Conservation (phyloP, 2,888 invertebrate species). For the Acrobasis suavella region DNA sequence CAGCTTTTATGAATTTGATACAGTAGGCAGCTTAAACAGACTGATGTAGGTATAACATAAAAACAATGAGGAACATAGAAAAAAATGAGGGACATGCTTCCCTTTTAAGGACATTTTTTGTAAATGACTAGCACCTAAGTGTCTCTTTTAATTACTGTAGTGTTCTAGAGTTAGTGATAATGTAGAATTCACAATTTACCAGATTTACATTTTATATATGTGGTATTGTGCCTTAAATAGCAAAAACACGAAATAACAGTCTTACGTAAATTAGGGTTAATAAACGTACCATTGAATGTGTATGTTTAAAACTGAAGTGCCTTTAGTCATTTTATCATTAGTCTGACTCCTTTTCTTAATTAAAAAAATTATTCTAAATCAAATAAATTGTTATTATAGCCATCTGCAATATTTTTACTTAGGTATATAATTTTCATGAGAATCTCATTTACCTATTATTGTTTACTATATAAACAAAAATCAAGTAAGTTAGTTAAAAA, state of each 20-base stretch:
- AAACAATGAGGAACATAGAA: not conserved
- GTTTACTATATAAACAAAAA: not conserved
- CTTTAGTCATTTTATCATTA: not conserved
- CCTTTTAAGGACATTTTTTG: not conserved
- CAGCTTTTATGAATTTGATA: slow-evolving; percentile 42
- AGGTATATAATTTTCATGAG: not conserved
- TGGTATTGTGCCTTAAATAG: slow-evolving; percentile 23
- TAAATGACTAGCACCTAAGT: not conserved
- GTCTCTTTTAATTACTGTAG: not conserved
- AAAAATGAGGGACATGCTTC: not conserved
- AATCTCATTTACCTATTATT: not conserved
- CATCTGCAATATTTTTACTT: not conserved
- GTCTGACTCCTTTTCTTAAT: not conserved
- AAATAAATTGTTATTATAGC: not conserved
- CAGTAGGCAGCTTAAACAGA: slow-evolving; percentile 31
- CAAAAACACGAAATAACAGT: too few species aligned
- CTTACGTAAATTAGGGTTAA: not conserved
- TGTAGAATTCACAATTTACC: slow-evolving; percentile 5
- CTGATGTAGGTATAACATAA: slow-evolving; percentile 8
- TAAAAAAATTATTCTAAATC: not conserved
- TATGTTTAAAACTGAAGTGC: not conserved
- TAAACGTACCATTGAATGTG: not conserved
- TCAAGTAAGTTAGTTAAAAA: not conserved
- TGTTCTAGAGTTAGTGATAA: not conserved
- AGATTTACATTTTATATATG: slow-evolving; percentile 7